These are phyloP conservation scores for Ephydatia muelleri DNA, from an alignment of 37 sponge, comb jelly and placozoan genomes.

Conservation along the genomic window DNA sequence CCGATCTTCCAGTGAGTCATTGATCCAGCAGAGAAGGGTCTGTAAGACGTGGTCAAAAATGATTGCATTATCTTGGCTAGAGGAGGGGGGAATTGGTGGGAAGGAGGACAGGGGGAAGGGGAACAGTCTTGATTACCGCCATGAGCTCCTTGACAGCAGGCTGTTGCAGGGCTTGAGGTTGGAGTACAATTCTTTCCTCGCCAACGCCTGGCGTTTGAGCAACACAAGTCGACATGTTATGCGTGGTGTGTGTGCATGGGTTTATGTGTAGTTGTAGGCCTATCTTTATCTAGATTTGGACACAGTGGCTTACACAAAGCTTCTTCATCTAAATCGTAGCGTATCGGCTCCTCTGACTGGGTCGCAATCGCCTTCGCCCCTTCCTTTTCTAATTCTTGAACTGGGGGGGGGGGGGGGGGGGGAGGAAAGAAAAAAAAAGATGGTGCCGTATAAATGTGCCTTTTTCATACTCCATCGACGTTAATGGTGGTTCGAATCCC, in stretches of 20 bases:
- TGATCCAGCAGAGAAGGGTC: conserved; percentile 86
- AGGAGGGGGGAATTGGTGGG: neutral
- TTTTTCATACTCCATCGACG: neutral
- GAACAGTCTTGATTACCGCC: conserved; percentile 11
- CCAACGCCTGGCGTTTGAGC: conserved; percentile 61
- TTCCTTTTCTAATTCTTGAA: conserved; percentile 65
- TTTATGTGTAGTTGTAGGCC: neutral
- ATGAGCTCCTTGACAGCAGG: conserved; percentile 73
- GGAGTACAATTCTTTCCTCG: conserved; percentile 69
- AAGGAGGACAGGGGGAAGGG: neutral
- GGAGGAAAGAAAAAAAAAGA: neutral
- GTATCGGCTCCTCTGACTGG: conserved; percentile 32
- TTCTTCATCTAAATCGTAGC: conserved; percentile 34
- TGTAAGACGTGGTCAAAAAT: neutral
- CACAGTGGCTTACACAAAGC: conserved; percentile 41
- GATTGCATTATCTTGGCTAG: neutral
- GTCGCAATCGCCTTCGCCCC: conserved; percentile 51
- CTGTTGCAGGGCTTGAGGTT: conserved; percentile 78
- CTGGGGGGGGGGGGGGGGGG: conserved; percentile 14
- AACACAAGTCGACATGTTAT: neutral
- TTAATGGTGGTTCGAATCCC: neutral
- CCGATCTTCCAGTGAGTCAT: conserved; percentile 87
- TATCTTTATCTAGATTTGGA: neutral
- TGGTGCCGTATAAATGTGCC: neutral
- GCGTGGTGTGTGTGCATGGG: neutral